Evolutionary conservation across 2,888 invertebrate genomes (phyloP).

Genomic region (Deroplatys truncata): DNA sequence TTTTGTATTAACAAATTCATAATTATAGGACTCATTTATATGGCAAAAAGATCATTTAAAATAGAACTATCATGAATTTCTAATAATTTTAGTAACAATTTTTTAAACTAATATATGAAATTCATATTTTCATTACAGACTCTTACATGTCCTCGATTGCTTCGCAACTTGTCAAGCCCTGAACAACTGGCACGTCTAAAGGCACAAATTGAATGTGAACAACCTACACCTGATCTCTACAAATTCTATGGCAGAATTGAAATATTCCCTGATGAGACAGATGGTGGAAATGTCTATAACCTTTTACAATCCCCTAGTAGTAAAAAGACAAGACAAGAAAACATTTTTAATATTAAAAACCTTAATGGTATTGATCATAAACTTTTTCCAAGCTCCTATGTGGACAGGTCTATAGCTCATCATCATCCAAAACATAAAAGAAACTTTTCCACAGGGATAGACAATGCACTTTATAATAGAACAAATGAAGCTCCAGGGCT

Average conservation of each 20-base stretch:
- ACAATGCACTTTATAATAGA: background rate
- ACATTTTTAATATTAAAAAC: background rate
- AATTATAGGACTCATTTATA: too few species aligned
- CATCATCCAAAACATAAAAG: background rate
- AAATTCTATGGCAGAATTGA: constrained; percentile 66
- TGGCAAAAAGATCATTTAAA: background rate
- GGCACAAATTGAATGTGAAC: constrained; percentile 68
- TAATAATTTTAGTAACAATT: background rate
- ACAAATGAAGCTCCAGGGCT: background rate
- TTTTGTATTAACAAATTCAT: too few species aligned
- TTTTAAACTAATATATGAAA: background rate
- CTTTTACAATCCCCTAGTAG: background rate
- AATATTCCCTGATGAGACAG: constrained; percentile 33
- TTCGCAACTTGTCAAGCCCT: constrained; percentile 37
- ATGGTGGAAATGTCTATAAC: background rate
- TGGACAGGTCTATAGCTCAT: background rate
- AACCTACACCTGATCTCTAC: constrained; percentile 70
- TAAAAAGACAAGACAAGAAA: background rate
- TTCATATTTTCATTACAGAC: constrained; percentile 35
- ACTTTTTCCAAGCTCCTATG: background rate
- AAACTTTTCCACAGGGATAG: background rate
- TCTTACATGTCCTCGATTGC: constrained; percentile 39
- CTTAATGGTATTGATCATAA: background rate
- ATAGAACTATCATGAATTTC: background rate
- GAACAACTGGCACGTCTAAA: constrained; percentile 40